Base-by-base conservation (phyloP, 2,797 vertebrate species). In the Antrozous pallidus region DNA sequence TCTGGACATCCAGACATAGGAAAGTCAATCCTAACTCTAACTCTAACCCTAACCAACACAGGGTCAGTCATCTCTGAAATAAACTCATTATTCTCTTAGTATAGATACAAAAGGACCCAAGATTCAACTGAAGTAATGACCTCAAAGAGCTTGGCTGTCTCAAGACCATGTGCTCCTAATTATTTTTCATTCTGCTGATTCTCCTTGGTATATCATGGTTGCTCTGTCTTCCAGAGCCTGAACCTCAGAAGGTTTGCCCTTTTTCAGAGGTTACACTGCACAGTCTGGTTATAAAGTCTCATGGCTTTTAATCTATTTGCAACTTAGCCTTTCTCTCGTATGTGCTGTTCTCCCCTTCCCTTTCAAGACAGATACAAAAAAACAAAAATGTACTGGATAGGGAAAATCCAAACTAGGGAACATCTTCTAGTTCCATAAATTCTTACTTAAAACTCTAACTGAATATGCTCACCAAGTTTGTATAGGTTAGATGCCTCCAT, bases 391-490 rank as follows among this genome's bases (percentile, higher is more conserved):
- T 28, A 22, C 33, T 28, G 36, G 12, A 6, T 45, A 49, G 38
- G 4, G 33, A 81, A 95, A 91, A 81, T 8, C 42, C 24, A 74
- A 36, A 71, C 6, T 22, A 77, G 13, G 77, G 16, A 70, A 31
- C 56, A 70, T 33, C 10, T 65, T 13, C 36, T 49, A 14, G 51
- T 56, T 74, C 91, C 40, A 45, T 63, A 85, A 42, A 93, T 81
- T 90, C 45, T 80, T 75, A 83, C 42, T 73, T 73, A 90, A 89
- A 65, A 67, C 45, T 42, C 36, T 88, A 75, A 81, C 18, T 56
- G 45, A 63, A 69, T 51, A 13, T 75, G 7, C 24, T 85, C 5
- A 73, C 78, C 65, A 69, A 78, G 42, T 88, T 65, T 73, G 67
- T 82, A 1, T 45, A 47, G 5, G 36, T 56, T 70, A 85, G 47